Percentiles rank a stretch among this genome's conserved stretches.
Evolutionary conservation across 2,113 vertebrate genomes (phyloP).

Genomic region (Megaleporinus macrocephalus): DNA sequence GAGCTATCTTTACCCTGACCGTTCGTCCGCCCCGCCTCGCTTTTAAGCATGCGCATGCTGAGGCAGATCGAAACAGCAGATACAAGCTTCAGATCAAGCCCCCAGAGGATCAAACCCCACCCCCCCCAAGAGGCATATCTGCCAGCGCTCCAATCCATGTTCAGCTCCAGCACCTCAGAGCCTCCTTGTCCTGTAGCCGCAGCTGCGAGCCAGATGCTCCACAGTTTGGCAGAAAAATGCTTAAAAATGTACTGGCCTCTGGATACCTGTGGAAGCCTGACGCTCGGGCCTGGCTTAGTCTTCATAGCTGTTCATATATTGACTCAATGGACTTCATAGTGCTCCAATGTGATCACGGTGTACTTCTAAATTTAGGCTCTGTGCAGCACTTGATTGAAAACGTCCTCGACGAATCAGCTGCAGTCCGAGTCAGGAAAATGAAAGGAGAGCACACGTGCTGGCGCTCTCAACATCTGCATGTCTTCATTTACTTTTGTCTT

Average conservation of each 20-base stretch:
- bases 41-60: constrained; percentile 81
- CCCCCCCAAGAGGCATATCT: too few species aligned
- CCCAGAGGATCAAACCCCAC: neutral
- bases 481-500: constrained; percentile 42
- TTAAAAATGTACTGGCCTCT: neutral
- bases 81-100: neutral
- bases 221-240: neutral
- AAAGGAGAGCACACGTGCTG: constrained; percentile 65
- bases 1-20: constrained; percentile 47
- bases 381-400: constrained; percentile 25
- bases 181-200: constrained; percentile 12
- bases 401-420: constrained; percentile 9
- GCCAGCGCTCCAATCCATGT: neutral
- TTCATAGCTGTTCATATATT: neutral
- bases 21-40: neutral
- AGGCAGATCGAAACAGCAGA: constrained; percentile 25
- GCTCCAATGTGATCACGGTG: neutral
- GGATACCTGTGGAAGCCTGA: neutral
- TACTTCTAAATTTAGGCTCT: neutral
- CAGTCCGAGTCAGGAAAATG: constrained; percentile 44
- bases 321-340: neutral
- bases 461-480: constrained; percentile 71
- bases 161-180: neutral
- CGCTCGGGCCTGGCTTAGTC: neutral
- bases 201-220: neutral